These are phyloP conservation scores for Panthera uncia DNA, from an alignment of 2,113 vertebrate species.

Conservation along the genomic window DNA sequence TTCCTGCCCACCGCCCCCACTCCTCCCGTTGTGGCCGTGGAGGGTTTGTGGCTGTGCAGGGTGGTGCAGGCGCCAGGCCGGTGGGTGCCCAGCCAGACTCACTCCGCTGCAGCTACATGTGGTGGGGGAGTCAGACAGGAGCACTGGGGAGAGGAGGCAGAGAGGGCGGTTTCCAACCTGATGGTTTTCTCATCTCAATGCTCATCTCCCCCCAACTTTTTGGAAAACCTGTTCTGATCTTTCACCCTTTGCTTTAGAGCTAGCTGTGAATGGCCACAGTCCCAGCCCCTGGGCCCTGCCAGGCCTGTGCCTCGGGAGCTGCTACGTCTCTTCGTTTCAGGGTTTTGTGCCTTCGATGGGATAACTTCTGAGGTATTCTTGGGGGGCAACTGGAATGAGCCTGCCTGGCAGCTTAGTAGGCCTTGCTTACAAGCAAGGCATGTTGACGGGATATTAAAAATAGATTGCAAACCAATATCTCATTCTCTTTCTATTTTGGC, in stretches of 20 bases:
- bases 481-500: background rate
- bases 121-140: background rate
- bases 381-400: constrained; percentile 24
- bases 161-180: background rate
- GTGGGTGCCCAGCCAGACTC: background rate
- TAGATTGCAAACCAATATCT: constrained; percentile 64
- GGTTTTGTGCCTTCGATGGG: background rate
- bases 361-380: constrained; percentile 47
- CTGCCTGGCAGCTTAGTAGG: background rate
- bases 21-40: accelerated
- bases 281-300: background rate
- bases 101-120: background rate
- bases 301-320: background rate
- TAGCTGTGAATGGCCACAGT: background rate
- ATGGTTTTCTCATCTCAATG: background rate
- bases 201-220: background rate
- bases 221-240: background rate
- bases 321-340: background rate
- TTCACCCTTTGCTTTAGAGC: background rate
- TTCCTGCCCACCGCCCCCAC: background rate
- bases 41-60: accelerated
- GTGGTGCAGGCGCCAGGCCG: background rate
- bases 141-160: too few species aligned
- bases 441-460: constrained; percentile 75
- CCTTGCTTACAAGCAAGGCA: background rate